Conservation (phyloP, 2,113 vertebrate genomes). For the Dinomys branickii region DNA sequence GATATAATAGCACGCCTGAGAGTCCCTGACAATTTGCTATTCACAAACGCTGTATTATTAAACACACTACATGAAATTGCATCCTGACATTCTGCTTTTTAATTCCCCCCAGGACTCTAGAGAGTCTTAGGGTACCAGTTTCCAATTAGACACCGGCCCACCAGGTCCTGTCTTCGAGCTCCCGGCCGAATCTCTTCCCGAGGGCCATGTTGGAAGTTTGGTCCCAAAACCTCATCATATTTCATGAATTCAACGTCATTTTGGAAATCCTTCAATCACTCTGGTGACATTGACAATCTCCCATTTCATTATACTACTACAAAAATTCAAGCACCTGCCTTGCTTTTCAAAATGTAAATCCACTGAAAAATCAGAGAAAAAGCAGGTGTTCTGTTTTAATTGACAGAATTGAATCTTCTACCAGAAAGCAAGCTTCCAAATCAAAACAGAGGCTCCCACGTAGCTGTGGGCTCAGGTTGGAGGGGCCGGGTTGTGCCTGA, state of each 20-base stretch:
- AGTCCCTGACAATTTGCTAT: constrained; percentile 60
- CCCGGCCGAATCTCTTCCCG: background rate
- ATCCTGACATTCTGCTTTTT: constrained; percentile 35
- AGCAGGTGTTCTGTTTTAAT: constrained; percentile 60
- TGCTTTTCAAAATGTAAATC: constrained; percentile 75
- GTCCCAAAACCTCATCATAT: constrained; percentile 53
- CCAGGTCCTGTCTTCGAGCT: background rate
- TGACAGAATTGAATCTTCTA: constrained; percentile 63
- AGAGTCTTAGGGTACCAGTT: background rate
- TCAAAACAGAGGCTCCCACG: constrained; percentile 15
- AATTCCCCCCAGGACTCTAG: background rate
- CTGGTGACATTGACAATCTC: constrained; percentile 62
- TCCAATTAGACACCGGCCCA: background rate
- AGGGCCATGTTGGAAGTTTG: background rate
- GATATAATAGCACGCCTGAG: constrained; percentile 53
- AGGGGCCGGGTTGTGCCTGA: background rate
- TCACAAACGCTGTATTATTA: constrained; percentile 48
- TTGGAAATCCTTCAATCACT: constrained; percentile 73
- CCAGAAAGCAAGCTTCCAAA: constrained; percentile 38
- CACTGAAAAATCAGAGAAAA: constrained; percentile 70
- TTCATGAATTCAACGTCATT: constrained; percentile 74
- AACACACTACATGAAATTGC: constrained; percentile 57
- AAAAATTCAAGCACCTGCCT: constrained; percentile 75
- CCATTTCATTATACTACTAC: constrained; percentile 67
- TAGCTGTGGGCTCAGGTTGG: fast-evolving